phyloP scores from a whole-genome alignment of 2,888 invertebrate species.

The Cryptophagus acutangulus region DNA sequence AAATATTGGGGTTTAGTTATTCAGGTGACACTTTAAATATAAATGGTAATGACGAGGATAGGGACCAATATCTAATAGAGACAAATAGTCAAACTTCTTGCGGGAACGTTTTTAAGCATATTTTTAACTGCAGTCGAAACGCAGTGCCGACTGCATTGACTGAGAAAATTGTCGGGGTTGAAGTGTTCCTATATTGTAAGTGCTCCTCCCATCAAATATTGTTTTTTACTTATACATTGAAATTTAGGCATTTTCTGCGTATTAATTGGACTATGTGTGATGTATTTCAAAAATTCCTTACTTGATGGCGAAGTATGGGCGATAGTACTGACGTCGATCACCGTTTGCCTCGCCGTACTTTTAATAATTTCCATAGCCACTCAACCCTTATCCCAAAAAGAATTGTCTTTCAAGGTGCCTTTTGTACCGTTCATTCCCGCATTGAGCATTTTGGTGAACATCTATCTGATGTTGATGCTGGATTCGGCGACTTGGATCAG shows the following conservation, averaged over 20 bases:
- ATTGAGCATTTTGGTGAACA: conserved; percentile 74
- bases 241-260: conserved; percentile 41
- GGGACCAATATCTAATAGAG: too few relatives aligned
- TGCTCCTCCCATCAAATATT: conserved; percentile 3
- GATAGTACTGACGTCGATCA: conserved; percentile 26
- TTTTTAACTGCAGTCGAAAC: conserved; percentile 47
- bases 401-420: conserved; percentile 73
- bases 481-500: conserved; percentile 77
- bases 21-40: conserved; percentile 17
- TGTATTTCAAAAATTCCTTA: conserved; percentile 39
- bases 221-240: conserved; percentile 10
- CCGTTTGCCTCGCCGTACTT: conserved; percentile 34
- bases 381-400: conserved; percentile 60
- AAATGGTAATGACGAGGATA: neutral
- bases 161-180: conserved; percentile 47
- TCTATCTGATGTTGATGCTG: conserved; percentile 80
- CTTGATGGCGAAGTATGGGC: conserved; percentile 42
- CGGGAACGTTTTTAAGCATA: conserved; percentile 39
- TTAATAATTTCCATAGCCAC: conserved; percentile 54
- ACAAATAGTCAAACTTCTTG: conserved; percentile 5
- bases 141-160: conserved; percentile 49
- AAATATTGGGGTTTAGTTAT: conserved; percentile 27
- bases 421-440: conserved; percentile 77
- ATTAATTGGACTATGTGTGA: conserved; percentile 38
- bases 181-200: conserved; percentile 53